These are phyloP conservation scores for Sinodicranocentrus sp. DNA, from an alignment of 2,888 invertebrate genomes.

Conservation along the genomic window DNA sequence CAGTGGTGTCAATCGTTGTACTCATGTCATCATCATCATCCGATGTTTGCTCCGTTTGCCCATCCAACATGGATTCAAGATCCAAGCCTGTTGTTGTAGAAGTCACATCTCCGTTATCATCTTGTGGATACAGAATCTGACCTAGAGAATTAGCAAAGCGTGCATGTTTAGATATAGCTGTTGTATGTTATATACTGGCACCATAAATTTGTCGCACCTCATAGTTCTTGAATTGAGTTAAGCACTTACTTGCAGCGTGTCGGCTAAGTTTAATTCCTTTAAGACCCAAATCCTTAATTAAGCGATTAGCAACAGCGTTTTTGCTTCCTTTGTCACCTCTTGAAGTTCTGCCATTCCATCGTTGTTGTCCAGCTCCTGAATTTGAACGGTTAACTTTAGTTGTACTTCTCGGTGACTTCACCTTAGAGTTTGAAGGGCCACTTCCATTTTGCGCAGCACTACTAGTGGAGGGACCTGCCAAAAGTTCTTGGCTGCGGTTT, in stretches of 20 bases:
- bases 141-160: conserved; percentile 62
- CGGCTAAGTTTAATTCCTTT: conserved; percentile 74
- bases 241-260: conserved; percentile 76
- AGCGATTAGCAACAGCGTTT: conserved; percentile 34
- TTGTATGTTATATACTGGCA: no score
- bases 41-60: conserved; percentile 80
- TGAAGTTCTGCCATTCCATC: conserved; percentile 43
- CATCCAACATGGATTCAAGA: conserved; percentile 88
- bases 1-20: conserved; percentile 81
- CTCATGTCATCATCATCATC: conserved; percentile 85
- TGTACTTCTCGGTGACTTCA: conserved; percentile 62
- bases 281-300: conserved; percentile 63
- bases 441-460: conserved; percentile 55
- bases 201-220: no score
- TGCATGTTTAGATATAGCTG: no score
- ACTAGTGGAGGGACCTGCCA: conserved; percentile 73
- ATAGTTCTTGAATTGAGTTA: no score
- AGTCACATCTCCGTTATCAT: conserved; percentile 86
- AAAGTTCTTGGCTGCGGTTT: conserved; percentile 67
- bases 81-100: conserved; percentile 88
- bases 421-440: conserved; percentile 39
- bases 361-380: conserved; percentile 74
- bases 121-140: conserved; percentile 75
- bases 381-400: conserved; percentile 71
- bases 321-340: conserved; percentile 54